These are phyloP conservation scores for Bellardia pandia DNA, from an alignment of 2,888 invertebrate species.

Conservation along the genomic window DNA sequence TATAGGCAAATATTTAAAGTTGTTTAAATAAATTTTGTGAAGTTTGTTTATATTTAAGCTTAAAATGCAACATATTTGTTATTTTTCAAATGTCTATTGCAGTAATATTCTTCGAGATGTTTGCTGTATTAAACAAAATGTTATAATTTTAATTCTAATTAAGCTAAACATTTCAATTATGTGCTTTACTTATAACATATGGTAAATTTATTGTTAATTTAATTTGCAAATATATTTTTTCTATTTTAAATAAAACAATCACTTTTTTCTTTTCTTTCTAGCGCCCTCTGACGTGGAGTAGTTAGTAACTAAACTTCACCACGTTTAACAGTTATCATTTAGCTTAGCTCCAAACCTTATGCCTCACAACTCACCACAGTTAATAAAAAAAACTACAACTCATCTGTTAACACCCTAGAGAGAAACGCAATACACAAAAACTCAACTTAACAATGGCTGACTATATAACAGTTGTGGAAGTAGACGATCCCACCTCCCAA, in stretches of 20 bases:
- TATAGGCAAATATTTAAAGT: no score
- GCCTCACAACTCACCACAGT: constrained; percentile 36
- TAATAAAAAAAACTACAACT: background rate
- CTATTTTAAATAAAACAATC: no score
- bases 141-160: no score
- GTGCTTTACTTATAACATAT: no score
- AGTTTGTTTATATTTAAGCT: no score
- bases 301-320: background rate
- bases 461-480: constrained; percentile 87
- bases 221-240: background rate
- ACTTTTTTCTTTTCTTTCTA: constrained; percentile 48
- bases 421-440: background rate
- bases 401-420: background rate
- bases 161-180: no score
- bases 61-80: no score
- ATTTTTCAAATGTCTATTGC: no score
- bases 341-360: constrained; percentile 51
- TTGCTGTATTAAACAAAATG: no score
- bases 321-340: background rate
- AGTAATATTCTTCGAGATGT: no score
- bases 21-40: no score
- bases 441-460: constrained; percentile 77
- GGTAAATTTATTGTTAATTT: no score
- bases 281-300: constrained; percentile 34
- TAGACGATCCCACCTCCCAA: constrained; percentile 84